Percentiles rank a stretch among this genome's conserved stretches.
Conservation (phyloP, 2,797 vertebrate genomes). For the Pantherophis alleghaniensis region DNA sequence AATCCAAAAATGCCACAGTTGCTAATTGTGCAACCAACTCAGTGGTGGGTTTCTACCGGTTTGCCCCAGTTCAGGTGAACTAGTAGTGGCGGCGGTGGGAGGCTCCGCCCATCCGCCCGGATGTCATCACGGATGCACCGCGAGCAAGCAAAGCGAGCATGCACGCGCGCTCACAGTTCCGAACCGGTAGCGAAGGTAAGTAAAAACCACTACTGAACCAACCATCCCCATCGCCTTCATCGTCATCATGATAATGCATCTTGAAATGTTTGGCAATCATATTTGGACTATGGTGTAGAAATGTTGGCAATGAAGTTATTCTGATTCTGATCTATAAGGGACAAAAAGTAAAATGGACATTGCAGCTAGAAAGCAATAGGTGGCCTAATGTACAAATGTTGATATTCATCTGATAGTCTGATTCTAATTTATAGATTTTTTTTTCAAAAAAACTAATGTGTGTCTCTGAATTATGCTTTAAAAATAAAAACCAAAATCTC, state of each 20-base stretch:
- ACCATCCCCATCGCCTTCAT: background rate
- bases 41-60: too few relatives aligned
- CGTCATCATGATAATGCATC: background rate
- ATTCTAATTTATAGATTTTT: background rate
- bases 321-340: background rate
- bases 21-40: background rate
- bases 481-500: background rate
- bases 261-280: background rate
- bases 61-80: too few relatives aligned
- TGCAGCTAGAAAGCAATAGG: background rate
- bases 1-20: background rate
- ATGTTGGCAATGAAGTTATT: background rate
- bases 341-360: background rate
- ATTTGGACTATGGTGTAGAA: background rate
- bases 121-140: too few relatives aligned
- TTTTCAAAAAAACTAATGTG: background rate
- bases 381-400: background rate
- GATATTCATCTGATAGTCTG: background rate
- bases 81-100: too few relatives aligned
- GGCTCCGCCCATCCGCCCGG: too few relatives aligned
- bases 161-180: too few relatives aligned
- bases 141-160: too few relatives aligned
- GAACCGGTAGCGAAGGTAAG: too few relatives aligned
- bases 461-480: background rate
- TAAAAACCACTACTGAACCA: background rate